Base-by-base conservation (phyloP, 2,113 vertebrate species). In the Podarcis raffonei region DNA sequence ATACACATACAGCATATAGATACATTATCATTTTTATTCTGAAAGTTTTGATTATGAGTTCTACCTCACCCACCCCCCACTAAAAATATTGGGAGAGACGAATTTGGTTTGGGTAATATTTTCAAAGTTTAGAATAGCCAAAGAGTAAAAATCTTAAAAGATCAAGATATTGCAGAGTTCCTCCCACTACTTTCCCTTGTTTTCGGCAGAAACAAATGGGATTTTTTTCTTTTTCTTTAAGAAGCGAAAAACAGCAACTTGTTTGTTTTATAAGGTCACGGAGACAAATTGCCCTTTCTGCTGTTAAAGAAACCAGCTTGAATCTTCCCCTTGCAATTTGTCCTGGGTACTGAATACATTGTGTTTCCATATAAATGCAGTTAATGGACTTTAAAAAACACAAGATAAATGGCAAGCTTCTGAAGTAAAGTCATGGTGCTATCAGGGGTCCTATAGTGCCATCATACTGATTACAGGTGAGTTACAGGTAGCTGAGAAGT, bases 331-430 rank as follows among this genome's bases (percentile, higher is more conserved):
- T 2, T 25, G 2, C 22, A 87, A 79, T 65, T 65, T 80, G 3
- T 62, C 89, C 57, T 86, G 35, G 62, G 5, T 22, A 75, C n/a
- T n/a, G 57, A 75, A 57, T 25, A 76, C 11, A 65, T 25, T 83
- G 30, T 53, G n/a, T 2, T 69, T 90, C 25, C 65, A n/a, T n/a
- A 1, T 69, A 86, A 85, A 82, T 48, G 37, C 6, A 85, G 8
- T 77, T 77, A 84, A 89, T 83, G 15, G 27, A 81, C 30, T 81
- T 86, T 59, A 72, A 88, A 39, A 39, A 4, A n/a, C n/a, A 25
- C 11, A 78, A 85, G 20, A 81, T 79, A 81, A 92, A 83, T 72
- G 2, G n/a, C 32, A 84, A 22, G 0, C 4, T 72, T 87, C 66
- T 82, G 68, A 35, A 69, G 12, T 84, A 59, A 76, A 69, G 68